Conservation (phyloP, 1,140 invertebrate species). For the Papilio glaucus region DNA sequence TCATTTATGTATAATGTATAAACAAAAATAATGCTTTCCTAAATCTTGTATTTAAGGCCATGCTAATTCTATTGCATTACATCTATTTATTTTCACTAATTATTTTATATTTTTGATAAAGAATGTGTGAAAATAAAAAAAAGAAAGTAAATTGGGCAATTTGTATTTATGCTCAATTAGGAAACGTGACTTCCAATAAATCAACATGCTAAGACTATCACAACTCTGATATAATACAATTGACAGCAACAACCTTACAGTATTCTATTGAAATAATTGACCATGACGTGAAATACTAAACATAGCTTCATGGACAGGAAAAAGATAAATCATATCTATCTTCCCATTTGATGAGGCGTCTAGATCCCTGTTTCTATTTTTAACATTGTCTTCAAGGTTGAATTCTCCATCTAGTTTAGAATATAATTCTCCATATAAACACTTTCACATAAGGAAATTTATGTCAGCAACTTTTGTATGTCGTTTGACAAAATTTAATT, state of each 20-base stretch:
- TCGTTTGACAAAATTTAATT: no score
- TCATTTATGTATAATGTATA: not conserved
- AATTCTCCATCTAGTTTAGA: not conserved
- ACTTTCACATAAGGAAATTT: not conserved
- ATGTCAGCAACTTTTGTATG: no score
- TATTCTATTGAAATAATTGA: not conserved
- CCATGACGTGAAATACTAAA: not conserved
- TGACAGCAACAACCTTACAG: not conserved
- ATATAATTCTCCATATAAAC: not conserved
- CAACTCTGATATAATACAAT: not conserved
- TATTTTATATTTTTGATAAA: no score
- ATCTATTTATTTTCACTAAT: no score
- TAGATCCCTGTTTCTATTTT: conserved; percentile 22
- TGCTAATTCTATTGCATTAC: not conserved
- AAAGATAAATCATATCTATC: conserved; percentile 22
- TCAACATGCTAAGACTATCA: no score
- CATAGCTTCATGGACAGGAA: conserved; percentile 10
- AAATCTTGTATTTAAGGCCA: not conserved
- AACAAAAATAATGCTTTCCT: not conserved
- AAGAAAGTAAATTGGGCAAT: no score
- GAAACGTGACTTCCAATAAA: no score
- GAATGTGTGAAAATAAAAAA: no score
- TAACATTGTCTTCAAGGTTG: conserved; percentile 19
- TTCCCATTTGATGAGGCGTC: conserved; percentile 15
- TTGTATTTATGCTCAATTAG: no score